These are phyloP conservation scores for Aquatica leii DNA, from an alignment of 2,888 invertebrate species.

Conservation along the genomic window DNA sequence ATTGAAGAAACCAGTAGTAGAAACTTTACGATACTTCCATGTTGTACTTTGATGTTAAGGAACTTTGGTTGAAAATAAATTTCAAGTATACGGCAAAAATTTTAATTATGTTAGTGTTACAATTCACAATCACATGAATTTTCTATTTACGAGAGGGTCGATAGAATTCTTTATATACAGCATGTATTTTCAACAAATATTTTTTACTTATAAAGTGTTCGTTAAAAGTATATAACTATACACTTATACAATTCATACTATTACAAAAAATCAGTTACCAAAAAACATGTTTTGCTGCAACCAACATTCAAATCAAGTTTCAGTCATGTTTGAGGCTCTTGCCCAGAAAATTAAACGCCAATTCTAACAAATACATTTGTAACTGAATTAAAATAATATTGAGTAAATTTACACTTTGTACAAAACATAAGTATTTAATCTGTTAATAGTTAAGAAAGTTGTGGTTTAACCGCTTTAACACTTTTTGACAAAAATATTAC, in stretches of 20 bases:
- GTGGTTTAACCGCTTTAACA: no score
- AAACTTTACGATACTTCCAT: no score
- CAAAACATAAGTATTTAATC: no score
- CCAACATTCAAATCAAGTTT: background rate
- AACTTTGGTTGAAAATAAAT: background rate
- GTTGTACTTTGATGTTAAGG: no score
- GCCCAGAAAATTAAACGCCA: background rate
- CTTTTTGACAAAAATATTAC: no score
- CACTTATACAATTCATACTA: background rate
- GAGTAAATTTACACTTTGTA: no score
- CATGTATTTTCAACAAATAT: background rate
- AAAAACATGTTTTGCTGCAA: background rate
- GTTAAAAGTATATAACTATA: background rate
- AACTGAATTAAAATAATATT: no score
- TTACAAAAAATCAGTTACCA: background rate
- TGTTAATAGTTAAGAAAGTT: no score
- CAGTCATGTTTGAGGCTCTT: no score
- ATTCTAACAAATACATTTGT: background rate
- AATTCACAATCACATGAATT: background rate
- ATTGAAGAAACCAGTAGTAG: no score
- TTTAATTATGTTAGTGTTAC: constrained; percentile 1
- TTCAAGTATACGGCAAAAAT: background rate
- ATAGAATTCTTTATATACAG: constrained; percentile 2
- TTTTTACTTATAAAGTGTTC: background rate
- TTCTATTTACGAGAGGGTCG: background rate